Evolutionary conservation across 2,797 vertebrate genomes (phyloP).

Genomic region (Neopelma chrysocephalum): DNA sequence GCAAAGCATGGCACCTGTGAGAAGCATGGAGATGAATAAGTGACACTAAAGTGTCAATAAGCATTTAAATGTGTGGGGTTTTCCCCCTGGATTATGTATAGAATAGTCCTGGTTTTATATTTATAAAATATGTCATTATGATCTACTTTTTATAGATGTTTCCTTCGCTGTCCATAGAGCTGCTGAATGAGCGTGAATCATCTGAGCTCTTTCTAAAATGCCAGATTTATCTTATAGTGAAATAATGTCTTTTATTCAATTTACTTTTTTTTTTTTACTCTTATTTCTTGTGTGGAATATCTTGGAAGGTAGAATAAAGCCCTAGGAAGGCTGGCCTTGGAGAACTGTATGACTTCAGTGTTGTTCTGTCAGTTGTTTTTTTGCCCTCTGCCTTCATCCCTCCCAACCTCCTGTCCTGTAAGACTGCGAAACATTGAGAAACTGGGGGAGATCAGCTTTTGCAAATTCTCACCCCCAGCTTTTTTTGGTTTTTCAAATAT

Average conservation of each 20-base stretch:
- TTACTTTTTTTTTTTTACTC: background rate
- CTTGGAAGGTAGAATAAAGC: background rate
- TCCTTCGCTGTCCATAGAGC: background rate
- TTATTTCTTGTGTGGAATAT: background rate
- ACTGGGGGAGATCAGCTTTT: background rate
- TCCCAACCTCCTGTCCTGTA: background rate
- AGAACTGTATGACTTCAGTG: accelerated
- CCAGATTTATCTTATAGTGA: background rate
- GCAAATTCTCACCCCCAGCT: background rate
- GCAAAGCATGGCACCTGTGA: background rate
- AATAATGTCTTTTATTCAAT: background rate
- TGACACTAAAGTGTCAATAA: background rate
- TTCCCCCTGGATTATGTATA: background rate
- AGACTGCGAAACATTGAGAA: background rate
- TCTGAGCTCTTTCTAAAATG: background rate
- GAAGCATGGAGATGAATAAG: background rate
- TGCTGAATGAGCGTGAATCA: background rate
- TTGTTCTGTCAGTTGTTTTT: background rate
- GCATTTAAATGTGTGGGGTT: background rate
- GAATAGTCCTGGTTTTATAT: background rate
- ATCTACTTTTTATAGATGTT: background rate
- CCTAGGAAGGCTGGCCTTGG: background rate
- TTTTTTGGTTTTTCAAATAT: background rate
- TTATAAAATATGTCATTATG: background rate
- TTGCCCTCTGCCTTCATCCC: background rate